Evolutionary conservation across 1,140 invertebrate species (phyloP), one percentile per base, ranked within the genome.

Genomic region (Drosophila arawakana): DNA sequence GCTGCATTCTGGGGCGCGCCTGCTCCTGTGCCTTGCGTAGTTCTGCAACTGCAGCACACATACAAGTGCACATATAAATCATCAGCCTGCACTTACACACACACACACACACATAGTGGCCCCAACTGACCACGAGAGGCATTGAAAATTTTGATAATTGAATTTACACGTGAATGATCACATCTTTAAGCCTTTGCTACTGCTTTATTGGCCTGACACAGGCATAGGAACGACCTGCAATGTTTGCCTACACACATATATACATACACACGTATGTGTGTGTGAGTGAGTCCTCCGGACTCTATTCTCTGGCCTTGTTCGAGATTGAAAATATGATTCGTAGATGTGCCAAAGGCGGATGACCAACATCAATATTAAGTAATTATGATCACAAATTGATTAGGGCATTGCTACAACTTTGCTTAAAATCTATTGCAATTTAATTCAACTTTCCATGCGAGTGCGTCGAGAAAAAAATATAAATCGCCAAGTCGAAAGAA

Each of bases 131-230:
- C 72, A 47, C 18, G 39, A 54, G 44, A 34, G 13, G 69, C 55
- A 86, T 80, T 80, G 76, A 67, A 85, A 85, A 81, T 85, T 80
- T 86, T 86, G 83, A 88, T 88, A 88, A 88, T 88, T 88, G 83
- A 89, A 88, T 88, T 88, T 86, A 89, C 83, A 88, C 83, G 83
- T 88, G 83, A 88, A 88, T 88, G 83, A 88, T 88, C 84, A 83
- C 83, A 89, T 80, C 83, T 80, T 78, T 72, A 80, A 88, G 83
- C 80, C 83, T 88, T 89, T 86, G 52, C 66, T 74, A 30, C 43
- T 37, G 39, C 52, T 50, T 70, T 80, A 73, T 66, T 68, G 58
- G 11, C 15, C 30, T 11, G 9, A 37, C 65, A 43, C 21, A 18
- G 52, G 47, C 54, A 21, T 15, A 50, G 6, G 66, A n/a, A 43